Conservation (phyloP, 2,888 invertebrate species). For the Pasiphila rectangulata region DNA sequence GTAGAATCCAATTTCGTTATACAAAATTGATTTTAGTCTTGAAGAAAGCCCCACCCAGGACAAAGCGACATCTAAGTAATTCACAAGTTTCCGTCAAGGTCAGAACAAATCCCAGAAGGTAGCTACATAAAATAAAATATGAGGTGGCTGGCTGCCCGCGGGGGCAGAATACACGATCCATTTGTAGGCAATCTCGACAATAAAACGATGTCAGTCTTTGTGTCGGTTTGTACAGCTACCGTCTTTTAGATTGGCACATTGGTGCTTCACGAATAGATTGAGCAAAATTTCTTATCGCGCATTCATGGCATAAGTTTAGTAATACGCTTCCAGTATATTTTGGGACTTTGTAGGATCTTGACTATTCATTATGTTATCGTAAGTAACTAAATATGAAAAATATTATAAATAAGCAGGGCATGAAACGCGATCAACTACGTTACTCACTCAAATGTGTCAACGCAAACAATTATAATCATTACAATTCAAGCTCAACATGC, state of each 20-base stretch:
- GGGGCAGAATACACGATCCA: slow-evolving; percentile 52
- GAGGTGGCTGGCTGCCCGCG: slow-evolving; percentile 11
- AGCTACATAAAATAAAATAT: slow-evolving; percentile 17
- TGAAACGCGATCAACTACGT: not conserved
- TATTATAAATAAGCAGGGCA: too few relatives aligned
- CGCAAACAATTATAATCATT: not conserved
- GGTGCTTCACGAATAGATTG: too few relatives aligned
- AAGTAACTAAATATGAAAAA: too few relatives aligned
- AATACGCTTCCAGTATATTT: too few relatives aligned
- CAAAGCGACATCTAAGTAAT: not conserved
- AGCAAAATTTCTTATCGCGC: too few relatives aligned
- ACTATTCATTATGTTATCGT: too few relatives aligned
- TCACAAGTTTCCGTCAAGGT: slow-evolving; percentile 14
- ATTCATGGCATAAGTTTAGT: too few relatives aligned
- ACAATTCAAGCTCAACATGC: too few relatives aligned
- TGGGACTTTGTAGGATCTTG: too few relatives aligned
- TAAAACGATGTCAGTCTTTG: slow-evolving; percentile 70
- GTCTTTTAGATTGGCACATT: not conserved
- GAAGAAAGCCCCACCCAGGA: too few relatives aligned
- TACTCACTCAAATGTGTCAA: not conserved
- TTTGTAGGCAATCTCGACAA: slow-evolving; percentile 71
- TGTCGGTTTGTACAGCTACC: slow-evolving; percentile 39
- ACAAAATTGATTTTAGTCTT: too few relatives aligned
- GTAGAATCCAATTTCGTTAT: too few relatives aligned
- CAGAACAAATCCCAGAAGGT: slow-evolving; percentile 10